phyloP scores from a whole-genome alignment of 2,113 vertebrate genomes.

The Syrrhaptes paradoxus region DNA sequence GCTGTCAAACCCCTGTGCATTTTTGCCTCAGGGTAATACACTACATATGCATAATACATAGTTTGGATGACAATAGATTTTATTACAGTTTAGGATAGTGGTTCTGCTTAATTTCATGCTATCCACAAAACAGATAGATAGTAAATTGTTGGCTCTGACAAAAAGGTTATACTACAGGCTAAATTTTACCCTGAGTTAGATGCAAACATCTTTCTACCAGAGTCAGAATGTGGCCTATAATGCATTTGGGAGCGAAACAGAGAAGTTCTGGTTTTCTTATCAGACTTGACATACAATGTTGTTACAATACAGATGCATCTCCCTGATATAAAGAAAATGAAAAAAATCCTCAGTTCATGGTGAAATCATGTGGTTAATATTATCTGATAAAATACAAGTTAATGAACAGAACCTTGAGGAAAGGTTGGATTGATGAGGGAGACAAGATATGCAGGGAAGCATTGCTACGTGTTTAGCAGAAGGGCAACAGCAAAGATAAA shows the following conservation, averaged over 20 bases:
- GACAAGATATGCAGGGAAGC: background rate
- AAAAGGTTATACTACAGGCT: background rate
- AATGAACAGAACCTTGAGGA: conserved; percentile 7
- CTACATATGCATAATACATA: conserved; percentile 50
- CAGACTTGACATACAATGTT: background rate
- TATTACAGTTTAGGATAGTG: conserved; percentile 46
- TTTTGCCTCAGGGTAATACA: conserved; percentile 36
- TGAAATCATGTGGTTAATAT: conserved; percentile 21
- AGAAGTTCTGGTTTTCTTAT: background rate
- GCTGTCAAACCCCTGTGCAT: conserved; percentile 20
- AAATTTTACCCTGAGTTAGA: conserved; percentile 14
- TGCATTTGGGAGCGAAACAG: background rate
- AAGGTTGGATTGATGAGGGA: background rate
- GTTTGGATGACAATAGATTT: conserved; percentile 57
- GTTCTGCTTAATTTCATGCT: conserved; percentile 44
- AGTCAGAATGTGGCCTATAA: background rate
- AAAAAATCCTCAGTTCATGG: background rate
- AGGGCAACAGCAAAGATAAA: background rate
- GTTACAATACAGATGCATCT: background rate
- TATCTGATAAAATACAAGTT: conserved; percentile 24
- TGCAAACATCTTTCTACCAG: background rate
- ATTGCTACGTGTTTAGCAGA: background rate
- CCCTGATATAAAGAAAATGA: conserved; percentile 11
- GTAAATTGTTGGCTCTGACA: conserved; percentile 29
- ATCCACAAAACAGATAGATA: background rate